Percentiles rank a stretch among this genome's conserved stretches.
phyloP scores from a whole-genome alignment of 2,797 vertebrate genomes.

The Scolopax bukidnonensis region DNA sequence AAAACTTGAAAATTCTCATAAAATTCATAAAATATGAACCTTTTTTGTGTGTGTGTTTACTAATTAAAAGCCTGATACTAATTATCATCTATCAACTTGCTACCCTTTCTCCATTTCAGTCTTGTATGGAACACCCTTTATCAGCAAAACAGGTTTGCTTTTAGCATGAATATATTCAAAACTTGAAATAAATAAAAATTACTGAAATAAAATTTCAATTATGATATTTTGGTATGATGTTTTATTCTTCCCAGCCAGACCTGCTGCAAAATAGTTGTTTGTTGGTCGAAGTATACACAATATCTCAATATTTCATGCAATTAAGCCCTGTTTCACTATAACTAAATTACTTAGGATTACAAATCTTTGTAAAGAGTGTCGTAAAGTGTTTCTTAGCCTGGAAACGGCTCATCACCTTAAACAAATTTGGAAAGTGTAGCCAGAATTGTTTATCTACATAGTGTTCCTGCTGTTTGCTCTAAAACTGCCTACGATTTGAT shows the following conservation, averaged over 20 bases:
- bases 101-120: neutral
- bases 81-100: neutral
- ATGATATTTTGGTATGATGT: neutral
- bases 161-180: neutral
- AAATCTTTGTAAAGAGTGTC: neutral
- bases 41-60: neutral
- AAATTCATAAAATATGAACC: no score
- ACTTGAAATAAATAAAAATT: neutral
- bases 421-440: neutral
- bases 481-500: neutral
- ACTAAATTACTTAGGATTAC: neutral
- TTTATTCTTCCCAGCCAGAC: neutral
- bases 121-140: neutral
- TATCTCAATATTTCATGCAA: neutral
- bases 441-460: neutral
- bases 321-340: neutral
- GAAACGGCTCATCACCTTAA: neutral
- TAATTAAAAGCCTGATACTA: neutral
- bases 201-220: neutral
- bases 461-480: neutral
- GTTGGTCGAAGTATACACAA: neutral
- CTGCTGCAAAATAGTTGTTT: neutral
- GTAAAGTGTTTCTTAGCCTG: neutral
- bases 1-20: neutral
- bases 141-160: neutral